Conservation (phyloP, 2,113 vertebrate genomes). For the Triplophysa dalaica region DNA sequence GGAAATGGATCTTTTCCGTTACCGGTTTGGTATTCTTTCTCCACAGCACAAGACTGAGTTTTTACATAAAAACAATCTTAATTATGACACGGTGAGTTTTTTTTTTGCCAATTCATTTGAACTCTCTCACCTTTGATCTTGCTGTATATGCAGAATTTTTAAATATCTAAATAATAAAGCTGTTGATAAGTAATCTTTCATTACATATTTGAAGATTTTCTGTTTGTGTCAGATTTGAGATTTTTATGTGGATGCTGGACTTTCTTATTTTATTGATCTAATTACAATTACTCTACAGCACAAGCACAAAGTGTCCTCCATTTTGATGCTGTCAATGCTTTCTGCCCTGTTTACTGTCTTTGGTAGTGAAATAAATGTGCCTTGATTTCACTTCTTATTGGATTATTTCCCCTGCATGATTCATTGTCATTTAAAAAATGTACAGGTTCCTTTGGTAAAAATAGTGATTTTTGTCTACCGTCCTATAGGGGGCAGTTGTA, state of each 20-base stretch:
- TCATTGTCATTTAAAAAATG: not conserved
- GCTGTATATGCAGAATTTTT: not conserved
- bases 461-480: not conserved
- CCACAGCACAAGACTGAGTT: constrained; percentile 77
- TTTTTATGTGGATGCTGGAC: not conserved
- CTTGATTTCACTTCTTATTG: not conserved
- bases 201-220: not conserved
- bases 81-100: constrained; percentile 84
- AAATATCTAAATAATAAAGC: not conserved
- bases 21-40: constrained; percentile 79
- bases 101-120: not conserved
- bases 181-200: not conserved
- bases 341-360: not conserved
- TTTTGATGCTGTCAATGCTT: no score
- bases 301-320: not conserved
- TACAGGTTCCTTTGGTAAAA: not conserved
- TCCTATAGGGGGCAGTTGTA: constrained; percentile 35
- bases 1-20: constrained; percentile 93
- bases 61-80: constrained; percentile 82
- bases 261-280: not conserved
- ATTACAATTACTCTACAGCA: not conserved
- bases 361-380: not conserved
- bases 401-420: not conserved
- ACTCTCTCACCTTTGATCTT: not conserved
- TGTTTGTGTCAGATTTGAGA: not conserved